A percentile compares a stretch with the other conserved stretches of the same genome.
Evolutionary conservation across 2,888 invertebrate species (phyloP).

Genomic region (Cacoxenus indagator): DNA sequence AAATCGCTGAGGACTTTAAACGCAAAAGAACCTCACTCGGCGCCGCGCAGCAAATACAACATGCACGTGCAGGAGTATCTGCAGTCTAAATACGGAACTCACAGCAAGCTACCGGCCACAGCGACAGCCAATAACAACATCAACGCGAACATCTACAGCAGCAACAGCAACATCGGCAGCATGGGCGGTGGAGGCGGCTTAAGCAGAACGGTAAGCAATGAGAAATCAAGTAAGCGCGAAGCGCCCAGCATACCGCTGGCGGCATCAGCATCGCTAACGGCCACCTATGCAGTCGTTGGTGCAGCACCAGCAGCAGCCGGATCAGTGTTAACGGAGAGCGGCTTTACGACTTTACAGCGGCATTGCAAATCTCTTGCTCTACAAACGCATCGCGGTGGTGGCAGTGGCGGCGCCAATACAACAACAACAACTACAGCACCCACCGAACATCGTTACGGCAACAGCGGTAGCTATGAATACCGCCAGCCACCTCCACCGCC

Average conservation of each 20-base stretch:
- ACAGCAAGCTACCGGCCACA: neutral
- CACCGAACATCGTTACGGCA: slow-evolving; percentile 29
- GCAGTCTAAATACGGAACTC: slow-evolving; percentile 33
- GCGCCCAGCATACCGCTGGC: slow-evolving; percentile 23
- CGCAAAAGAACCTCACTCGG: neutral
- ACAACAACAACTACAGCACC: slow-evolving; percentile 33
- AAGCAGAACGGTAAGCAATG: neutral
- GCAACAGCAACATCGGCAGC: neutral
- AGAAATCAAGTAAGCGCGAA: slow-evolving; percentile 13
- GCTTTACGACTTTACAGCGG: slow-evolving; percentile 35
- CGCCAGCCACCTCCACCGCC: slow-evolving; percentile 57
- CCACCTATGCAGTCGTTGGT: slow-evolving; percentile 13
- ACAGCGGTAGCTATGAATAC: slow-evolving; percentile 46
- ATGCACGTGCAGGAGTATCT: slow-evolving; percentile 41
- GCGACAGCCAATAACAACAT: neutral
- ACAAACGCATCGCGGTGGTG: slow-evolving; percentile 20
- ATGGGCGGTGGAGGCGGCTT: neutral
- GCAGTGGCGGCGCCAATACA: neutral
- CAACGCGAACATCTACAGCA: neutral
- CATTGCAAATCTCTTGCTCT: slow-evolving; percentile 44
- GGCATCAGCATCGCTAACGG: neutral
- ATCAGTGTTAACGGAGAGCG: neutral
- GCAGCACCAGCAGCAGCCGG: neutral
- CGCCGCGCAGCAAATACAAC: slow-evolving; percentile 35
- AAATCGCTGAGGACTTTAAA: neutral